Evolutionary conservation across 2,113 vertebrate genomes (phyloP).

Genomic region (Coreoperca whiteheadi): DNA sequence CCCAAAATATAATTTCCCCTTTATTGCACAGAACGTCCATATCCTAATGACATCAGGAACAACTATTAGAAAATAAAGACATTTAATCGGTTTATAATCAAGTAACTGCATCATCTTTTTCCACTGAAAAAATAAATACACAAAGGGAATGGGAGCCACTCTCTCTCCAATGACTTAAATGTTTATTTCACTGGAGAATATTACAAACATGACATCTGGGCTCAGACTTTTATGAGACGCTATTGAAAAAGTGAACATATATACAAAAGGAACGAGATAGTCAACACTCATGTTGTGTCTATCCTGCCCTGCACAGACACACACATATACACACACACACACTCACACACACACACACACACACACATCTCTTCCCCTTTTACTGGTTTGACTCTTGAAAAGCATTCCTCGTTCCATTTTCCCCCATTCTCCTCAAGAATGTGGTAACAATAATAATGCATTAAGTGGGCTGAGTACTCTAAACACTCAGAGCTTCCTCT

Average conservation of each 20-base stretch:
- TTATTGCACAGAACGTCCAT: not conserved
- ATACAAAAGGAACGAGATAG: conserved; percentile 62
- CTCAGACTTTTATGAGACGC: conserved; percentile 37
- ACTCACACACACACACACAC: conserved; percentile 26
- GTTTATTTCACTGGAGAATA: conserved; percentile 61
- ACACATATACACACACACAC: not conserved
- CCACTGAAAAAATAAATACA: conserved; percentile 50
- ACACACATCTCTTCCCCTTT: conserved; percentile 50
- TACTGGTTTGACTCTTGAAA: conserved; percentile 74
- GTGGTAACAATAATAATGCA: conserved; percentile 86
- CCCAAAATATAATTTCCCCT: not conserved
- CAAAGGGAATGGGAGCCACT: conserved; percentile 27
- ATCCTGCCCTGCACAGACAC: conserved; percentile 7
- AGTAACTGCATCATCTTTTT: conserved; percentile 14
- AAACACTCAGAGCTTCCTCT: conserved; percentile 82
- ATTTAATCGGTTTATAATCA: conserved; percentile 21
- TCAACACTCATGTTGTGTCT: conserved; percentile 63
- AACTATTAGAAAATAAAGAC: conserved; percentile 3
- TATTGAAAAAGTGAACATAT: conserved; percentile 54
- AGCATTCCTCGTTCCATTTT: conserved; percentile 74
- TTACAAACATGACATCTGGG: conserved; percentile 56
- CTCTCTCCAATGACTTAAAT: conserved; percentile 16
- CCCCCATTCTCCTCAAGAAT: conserved; percentile 79
- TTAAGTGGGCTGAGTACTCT: conserved; percentile 82
- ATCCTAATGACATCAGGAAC: not conserved